Evolutionary conservation across 1,140 invertebrate species (phyloP), one percentile per base, ranked within the genome.

Genomic region (Papilio machaon): DNA sequence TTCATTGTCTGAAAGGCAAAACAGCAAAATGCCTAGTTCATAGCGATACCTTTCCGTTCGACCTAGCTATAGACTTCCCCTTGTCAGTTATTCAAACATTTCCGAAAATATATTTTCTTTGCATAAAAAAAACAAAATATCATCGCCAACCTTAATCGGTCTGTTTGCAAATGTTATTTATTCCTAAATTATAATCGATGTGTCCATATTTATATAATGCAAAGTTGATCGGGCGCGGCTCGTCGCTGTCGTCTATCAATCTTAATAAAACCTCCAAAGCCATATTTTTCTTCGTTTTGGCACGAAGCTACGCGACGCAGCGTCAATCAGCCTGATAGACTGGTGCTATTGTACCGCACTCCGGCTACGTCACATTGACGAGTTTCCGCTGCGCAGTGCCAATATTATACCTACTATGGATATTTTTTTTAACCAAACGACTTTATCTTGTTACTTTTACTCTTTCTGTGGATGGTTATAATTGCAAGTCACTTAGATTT

Each of bases 181-280:
- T 67, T 35, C 35, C 5, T 38, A 38, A 67, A 67, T 67, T 13
- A 67, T 35, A 67, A 67, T 67, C 23, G 64, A 67, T 35, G 64
- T 35, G 64, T 67, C 60, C 30, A 67, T 67, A 67, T 67, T 85
- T 79, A 83, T 77, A 85, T 85, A 86, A 87, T 84, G 83, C 85
- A 83, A 87, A 86, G 82, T 82, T 85, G 85, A 79, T 81, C 49
- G 82, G 78, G 85, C 82, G 82, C 85, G 80, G 80, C 81, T 81
- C 54, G 13, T 11, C 49, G 11, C 49, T 73, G 77, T 73, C 79
- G 78, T 75, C 84, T 84, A 89, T 90, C 89, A 90, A 90, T 90
- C 89, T 87, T 86, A 89, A 90, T 85, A 85, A 85, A 83, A 58
- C 80, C 74, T 83, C 82, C 80, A 83, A 85, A 83, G 80, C 82